Evolutionary conservation across 1,140 invertebrate species (phyloP).

Genomic region (Bombus balteatus): DNA sequence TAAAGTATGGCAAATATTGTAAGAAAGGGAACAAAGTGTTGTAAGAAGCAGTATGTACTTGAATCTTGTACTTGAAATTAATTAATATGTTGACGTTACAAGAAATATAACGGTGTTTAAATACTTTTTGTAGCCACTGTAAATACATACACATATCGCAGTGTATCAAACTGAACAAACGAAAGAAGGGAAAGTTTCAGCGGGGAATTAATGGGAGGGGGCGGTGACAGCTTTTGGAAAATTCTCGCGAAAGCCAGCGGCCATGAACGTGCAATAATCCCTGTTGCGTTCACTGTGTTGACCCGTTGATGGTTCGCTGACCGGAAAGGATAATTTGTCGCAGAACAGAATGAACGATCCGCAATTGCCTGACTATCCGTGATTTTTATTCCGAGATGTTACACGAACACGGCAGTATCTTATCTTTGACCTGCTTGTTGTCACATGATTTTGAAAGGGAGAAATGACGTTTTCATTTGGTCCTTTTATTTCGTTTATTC

Average conservation of each 20-base stretch:
- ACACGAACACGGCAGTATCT: neutral
- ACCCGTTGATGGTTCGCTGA: neutral
- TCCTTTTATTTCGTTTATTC: no score
- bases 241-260: neutral
- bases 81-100: no score
- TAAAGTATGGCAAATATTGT: no score
- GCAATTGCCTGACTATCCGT: neutral
- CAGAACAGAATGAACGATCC: neutral
- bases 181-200: neutral
- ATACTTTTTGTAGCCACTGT: no score
- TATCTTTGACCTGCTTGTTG: neutral
- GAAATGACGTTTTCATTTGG: no score
- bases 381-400: neutral
- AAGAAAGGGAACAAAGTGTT: no score
- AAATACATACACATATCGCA: neutral
- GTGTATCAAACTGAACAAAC: neutral
- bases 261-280: constrained; percentile 22
- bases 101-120: no score
- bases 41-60: no score
- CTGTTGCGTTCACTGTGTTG: neutral
- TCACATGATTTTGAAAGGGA: neutral
- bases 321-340: constrained; percentile 29
- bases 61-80: no score
- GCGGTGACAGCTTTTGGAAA: constrained; percentile 7
- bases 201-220: neutral